Evolutionary conservation across 2,888 invertebrate species (phyloP).

Genomic region (Xanthostigma xanthostigma): DNA sequence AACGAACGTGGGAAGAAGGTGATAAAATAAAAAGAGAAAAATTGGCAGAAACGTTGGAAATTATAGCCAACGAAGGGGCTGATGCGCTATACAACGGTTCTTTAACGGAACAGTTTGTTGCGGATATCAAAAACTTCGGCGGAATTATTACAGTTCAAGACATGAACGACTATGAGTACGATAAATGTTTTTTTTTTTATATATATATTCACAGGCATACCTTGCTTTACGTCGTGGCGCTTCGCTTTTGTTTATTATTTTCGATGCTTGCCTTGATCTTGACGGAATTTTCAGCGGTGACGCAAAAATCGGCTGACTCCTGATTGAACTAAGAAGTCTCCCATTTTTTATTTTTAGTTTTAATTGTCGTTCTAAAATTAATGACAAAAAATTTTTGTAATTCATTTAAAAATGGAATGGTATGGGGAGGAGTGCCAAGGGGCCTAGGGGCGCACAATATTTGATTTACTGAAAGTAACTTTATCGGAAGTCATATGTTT

Average conservation of each 20-base stretch:
- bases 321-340: too few species aligned
- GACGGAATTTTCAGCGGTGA: too few species aligned
- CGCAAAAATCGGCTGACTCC: too few species aligned
- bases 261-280: too few species aligned
- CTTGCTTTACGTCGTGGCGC: slow-evolving; percentile 14
- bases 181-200: slow-evolving; percentile 4
- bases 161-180: slow-evolving; percentile 53
- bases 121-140: slow-evolving; percentile 32
- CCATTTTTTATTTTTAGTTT: too few species aligned
- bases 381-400: too few species aligned
- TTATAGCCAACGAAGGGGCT: slow-evolving; percentile 35
- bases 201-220: slow-evolving; percentile 18
- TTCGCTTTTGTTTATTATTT: not conserved
- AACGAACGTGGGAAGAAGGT: slow-evolving; percentile 26
- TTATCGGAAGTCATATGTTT: too few species aligned
- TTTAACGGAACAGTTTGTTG: slow-evolving; percentile 27
- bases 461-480: too few species aligned
- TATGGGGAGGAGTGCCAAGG: too few species aligned
- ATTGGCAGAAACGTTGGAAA: slow-evolving; percentile 36
- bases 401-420: too few species aligned
- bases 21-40: slow-evolving; percentile 27
- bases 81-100: slow-evolving; percentile 40
- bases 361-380: too few species aligned
- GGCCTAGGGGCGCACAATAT: too few species aligned
- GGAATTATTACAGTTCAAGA: slow-evolving; percentile 71